Percentiles rank a stretch among this genome's conserved stretches.
phyloP scores from a whole-genome alignment of 2,797 vertebrate genomes.

The Kryptopterus vitreolus region DNA sequence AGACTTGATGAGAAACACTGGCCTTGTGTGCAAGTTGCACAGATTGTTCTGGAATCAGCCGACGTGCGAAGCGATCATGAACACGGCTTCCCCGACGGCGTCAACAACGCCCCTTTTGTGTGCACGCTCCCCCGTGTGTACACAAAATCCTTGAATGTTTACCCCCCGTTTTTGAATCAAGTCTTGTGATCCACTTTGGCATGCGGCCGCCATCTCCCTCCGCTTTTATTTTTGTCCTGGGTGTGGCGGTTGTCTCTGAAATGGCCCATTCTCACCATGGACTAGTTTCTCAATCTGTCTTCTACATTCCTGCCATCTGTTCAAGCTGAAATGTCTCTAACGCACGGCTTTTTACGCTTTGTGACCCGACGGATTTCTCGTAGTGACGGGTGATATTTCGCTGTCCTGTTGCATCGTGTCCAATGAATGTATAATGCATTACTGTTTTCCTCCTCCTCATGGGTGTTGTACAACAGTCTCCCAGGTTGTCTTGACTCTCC shows the following conservation, averaged over 20 bases:
- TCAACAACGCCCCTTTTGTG: too few relatives aligned
- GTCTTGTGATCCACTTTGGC: slow-evolving; percentile 58
- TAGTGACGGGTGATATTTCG: slow-evolving; percentile 4
- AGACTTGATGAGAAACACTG: background rate
- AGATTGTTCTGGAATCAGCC: background rate
- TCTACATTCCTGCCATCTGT: slow-evolving; percentile 17
- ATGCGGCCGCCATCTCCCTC: slow-evolving; percentile 39
- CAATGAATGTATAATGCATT: slow-evolving; percentile 14
- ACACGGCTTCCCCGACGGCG: background rate
- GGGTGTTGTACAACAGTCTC: slow-evolving; percentile 27
- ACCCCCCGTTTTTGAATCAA: slow-evolving; percentile 49
- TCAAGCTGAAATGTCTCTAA: slow-evolving; percentile 9
- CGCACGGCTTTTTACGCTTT: background rate
- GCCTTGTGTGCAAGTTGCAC: background rate
- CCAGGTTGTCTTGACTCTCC: background rate
- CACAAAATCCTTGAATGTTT: slow-evolving; percentile 53
- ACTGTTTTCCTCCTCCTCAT: background rate
- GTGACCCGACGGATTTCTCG: background rate
- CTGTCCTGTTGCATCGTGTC: slow-evolving; percentile 15
- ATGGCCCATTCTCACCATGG: slow-evolving; percentile 54
- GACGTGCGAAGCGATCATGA: background rate
- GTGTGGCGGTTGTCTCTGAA: slow-evolving; percentile 61
- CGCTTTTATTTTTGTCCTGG: slow-evolving; percentile 63
- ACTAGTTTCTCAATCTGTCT: slow-evolving; percentile 6
- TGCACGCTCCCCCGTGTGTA: too few relatives aligned